Percentiles rank a stretch among this genome's conserved stretches.
Evolutionary conservation across 2,888 invertebrate species (phyloP).

Genomic region (Epinotia brunnichana): DNA sequence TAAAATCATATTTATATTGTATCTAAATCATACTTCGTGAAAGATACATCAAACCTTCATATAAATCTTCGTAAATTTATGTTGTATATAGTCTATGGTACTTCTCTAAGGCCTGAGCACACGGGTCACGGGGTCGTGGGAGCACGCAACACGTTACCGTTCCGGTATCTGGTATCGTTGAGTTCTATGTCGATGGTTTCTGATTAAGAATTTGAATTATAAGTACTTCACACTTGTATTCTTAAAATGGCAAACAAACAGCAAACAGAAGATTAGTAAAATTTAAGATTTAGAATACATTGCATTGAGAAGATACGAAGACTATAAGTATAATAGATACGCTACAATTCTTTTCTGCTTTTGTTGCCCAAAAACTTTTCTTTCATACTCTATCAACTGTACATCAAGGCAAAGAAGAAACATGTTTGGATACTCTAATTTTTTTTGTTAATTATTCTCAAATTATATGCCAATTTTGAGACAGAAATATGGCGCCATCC

Average conservation of each 20-base stretch:
- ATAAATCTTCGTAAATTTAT: conserved; percentile 34
- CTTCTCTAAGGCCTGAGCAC: conserved; percentile 15
- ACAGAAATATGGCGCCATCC: background rate
- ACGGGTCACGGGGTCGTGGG: conserved; percentile 46
- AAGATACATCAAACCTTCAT: background rate
- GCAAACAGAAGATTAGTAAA: no score
- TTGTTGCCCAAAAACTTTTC: no score
- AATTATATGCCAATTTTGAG: background rate
- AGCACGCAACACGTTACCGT: conserved; percentile 39
- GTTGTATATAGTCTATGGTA: conserved; percentile 18
- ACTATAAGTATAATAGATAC: no score
- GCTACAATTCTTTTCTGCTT: no score
- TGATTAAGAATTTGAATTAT: conserved; percentile 13
- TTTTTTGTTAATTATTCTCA: no score
- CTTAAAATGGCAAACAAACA: no score
- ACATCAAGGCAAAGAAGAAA: no score
- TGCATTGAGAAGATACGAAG: no score
- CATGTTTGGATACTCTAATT: no score
- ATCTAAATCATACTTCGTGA: conserved; percentile 1
- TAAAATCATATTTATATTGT: background rate
- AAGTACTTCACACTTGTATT: no score
- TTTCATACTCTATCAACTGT: no score
- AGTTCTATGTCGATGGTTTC: background rate
- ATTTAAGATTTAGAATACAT: no score
- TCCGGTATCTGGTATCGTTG: conserved; percentile 33